phyloP scores from a whole-genome alignment of 2,797 vertebrate species.

The Anableps anableps region DNA sequence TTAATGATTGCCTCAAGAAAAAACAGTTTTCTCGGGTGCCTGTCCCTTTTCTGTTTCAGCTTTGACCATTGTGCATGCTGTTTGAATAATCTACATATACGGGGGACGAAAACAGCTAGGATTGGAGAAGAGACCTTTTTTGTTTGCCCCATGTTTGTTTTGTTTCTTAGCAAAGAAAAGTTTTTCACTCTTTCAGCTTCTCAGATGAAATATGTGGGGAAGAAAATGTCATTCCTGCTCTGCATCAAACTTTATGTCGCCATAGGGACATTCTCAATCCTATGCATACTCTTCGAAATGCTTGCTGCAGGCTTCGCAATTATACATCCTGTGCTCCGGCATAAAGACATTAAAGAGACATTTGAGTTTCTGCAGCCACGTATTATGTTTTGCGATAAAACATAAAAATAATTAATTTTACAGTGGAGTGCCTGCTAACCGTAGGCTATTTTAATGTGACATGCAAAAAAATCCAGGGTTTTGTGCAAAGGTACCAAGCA shows the following conservation, averaged over 20 bases:
- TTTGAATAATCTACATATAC: not conserved
- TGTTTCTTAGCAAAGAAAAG: constrained; percentile 40
- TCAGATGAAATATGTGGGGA: constrained; percentile 50
- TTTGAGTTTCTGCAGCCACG: constrained; percentile 27
- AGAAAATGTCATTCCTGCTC: constrained; percentile 71
- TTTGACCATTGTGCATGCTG: constrained; percentile 26
- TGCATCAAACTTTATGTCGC: constrained; percentile 69
- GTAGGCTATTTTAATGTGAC: not conserved
- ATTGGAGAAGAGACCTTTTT: constrained; percentile 19
- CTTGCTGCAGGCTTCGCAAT: constrained; percentile 61
- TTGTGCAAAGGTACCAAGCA: not conserved
- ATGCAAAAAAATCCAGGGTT: not conserved
- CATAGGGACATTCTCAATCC: constrained; percentile 58
- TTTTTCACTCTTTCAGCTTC: constrained; percentile 44
- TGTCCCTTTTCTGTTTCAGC: constrained; percentile 32
- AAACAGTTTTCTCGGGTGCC: constrained; percentile 18
- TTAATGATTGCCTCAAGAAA: constrained; percentile 6
- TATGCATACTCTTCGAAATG: constrained; percentile 36
- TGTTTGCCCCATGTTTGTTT: constrained; percentile 27
- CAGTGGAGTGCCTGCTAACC: not conserved
- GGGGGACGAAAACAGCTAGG: not conserved
- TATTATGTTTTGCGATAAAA: not conserved
- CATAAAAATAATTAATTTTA: constrained; percentile 3
- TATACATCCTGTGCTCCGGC: constrained; percentile 64
- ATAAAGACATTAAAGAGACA: constrained; percentile 48